Base-by-base conservation (phyloP, 2,797 vertebrate genomes). In the Chlorospingus semifuscus region DNA sequence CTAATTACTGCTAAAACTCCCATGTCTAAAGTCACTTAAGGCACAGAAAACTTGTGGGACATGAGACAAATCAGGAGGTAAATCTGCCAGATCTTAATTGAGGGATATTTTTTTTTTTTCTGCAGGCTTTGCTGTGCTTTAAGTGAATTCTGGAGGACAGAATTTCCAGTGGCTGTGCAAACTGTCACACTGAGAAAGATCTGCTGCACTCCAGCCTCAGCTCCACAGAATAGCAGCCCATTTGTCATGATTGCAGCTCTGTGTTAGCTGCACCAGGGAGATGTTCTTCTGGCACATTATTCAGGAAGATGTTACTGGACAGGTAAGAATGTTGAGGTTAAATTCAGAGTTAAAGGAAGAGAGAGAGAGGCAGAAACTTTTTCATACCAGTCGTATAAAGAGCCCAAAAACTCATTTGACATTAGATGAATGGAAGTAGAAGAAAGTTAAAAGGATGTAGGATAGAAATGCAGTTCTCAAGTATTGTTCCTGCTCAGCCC, bases 401-500 rank as follows among this genome's bases (percentile, higher is more conserved):
- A 92, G 87, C 18, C 11, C 7, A 69, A 87, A 89, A 80, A 52
- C 75, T 83, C 66, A 76, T 90, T 78, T 85, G 56, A 85, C 64
- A 50, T 55, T 56, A 80, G 50, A 79, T 59, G 15, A 90, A 68
- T 27, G 11, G 26, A 36, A 82, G 69, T 70, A 57, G 66, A 88
- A 59, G 56, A 17, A 90, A 85, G 44, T 74, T 92, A 70, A 90
- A 95, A 93, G 53, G 16, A 83, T 87, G 39, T 68, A 71, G 75
- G 55, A 75, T 32, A 75, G 75, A 89, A 92, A 87, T 37, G 39
- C 42, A 68, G 1, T 91, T 71, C 71, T 95, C 79, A 75, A 94
- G 87, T 71, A 91, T 89, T 96, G 84, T 50, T 94, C 84, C 89
- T 87, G 89, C 82, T 94, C 79, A 89, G 87, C 63, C 86, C 89